phyloP scores from a whole-genome alignment of 1,140 invertebrate species.

The Heliconius himera region DNA sequence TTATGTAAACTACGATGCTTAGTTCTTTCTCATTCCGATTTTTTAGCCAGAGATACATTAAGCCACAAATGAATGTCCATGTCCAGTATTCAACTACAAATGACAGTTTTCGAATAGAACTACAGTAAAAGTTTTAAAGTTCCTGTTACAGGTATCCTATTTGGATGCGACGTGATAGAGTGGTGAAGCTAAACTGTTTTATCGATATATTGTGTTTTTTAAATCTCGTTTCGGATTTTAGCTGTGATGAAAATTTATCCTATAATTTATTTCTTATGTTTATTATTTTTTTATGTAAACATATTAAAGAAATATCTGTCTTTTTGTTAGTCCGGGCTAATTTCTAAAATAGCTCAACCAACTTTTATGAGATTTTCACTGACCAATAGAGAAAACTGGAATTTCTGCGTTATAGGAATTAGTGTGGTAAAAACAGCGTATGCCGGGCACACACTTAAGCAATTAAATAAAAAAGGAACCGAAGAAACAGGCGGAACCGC shows the following conservation, averaged over 20 bases:
- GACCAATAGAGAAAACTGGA: no score
- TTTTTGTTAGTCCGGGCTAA: no score
- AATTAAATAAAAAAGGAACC: no score
- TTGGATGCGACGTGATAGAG: neutral
- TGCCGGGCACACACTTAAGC: no score
- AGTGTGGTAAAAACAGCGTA: no score
- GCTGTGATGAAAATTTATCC: no score
- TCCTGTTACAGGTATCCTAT: neutral
- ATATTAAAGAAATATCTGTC: neutral
- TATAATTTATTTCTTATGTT: no score
- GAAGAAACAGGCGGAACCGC: no score
- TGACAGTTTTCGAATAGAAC: neutral
- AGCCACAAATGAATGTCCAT: slow-evolving; percentile 12
- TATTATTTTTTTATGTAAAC: no score
- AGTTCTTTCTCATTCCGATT: neutral
- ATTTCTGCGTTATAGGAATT: no score
- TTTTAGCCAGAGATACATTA: neutral
- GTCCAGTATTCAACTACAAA: slow-evolving; percentile 1
- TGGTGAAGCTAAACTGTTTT: neutral
- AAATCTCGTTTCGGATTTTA: neutral
- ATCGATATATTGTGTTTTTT: neutral
- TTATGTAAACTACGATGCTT: neutral
- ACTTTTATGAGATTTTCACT: no score
- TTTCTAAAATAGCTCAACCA: no score
- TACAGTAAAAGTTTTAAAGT: slow-evolving; percentile 9